phyloP scores from a whole-genome alignment of 2,113 vertebrate species.

The Sphaerodactylus townsendi region DNA sequence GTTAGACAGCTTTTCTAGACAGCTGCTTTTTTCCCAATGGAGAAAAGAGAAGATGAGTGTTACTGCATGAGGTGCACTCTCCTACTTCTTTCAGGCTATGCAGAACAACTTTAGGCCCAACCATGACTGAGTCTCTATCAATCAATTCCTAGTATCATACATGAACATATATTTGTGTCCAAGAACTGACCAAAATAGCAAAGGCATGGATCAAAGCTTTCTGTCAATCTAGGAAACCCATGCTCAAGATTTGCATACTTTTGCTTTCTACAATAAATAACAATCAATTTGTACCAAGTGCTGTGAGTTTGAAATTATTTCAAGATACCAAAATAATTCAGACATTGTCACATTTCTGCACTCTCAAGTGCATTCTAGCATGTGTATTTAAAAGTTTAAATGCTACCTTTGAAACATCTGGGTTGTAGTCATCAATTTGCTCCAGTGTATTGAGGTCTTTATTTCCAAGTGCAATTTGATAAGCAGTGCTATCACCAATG shows the following conservation, averaged over 20 bases:
- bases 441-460: slow-evolving; percentile 86
- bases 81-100: background rate
- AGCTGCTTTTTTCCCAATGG: background rate
- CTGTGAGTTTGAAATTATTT: no score
- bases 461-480: slow-evolving; percentile 94
- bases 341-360: background rate
- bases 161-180: background rate
- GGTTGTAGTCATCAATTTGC: slow-evolving; percentile 86
- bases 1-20: background rate
- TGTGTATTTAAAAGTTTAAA: background rate
- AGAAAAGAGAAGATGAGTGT: background rate
- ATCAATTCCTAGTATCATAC: background rate
- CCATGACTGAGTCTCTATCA: background rate
- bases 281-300: no score
- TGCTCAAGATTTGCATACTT: background rate
- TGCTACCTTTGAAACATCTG: slow-evolving; percentile 73
- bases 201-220: background rate
- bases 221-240: no score
- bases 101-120: no score
- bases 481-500: slow-evolving; percentile 82
- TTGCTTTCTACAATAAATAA: background rate
- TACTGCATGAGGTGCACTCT: background rate
- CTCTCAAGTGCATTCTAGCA: background rate
- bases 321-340: background rate
- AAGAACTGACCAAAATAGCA: no score